These are phyloP conservation scores for Telmatochromis sp. DNA, from an alignment of 2,113 vertebrate genomes.

Conservation along the genomic window DNA sequence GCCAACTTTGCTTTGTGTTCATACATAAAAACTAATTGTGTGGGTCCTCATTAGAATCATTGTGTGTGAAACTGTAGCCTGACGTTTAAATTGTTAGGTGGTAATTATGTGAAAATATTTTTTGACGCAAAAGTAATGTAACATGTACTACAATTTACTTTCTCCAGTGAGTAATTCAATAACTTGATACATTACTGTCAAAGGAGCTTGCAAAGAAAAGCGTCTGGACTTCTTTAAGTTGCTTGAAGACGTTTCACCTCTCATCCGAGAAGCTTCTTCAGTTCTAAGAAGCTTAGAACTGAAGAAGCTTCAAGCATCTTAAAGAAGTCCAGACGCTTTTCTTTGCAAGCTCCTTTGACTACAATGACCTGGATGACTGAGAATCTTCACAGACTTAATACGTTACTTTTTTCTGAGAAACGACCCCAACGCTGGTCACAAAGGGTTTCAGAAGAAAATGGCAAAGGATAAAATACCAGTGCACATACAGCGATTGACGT, in stretches of 20 bases:
- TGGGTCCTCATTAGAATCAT: neutral
- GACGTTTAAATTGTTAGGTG: neutral
- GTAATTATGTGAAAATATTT: neutral
- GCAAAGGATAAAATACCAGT: neutral
- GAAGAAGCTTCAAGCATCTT: too few relatives aligned
- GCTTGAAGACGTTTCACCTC: too few relatives aligned
- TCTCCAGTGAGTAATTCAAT: neutral
- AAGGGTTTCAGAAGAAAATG: neutral
- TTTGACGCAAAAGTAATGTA: neutral
- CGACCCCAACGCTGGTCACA: accelerated
- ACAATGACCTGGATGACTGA: too few relatives aligned
- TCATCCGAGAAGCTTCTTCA: too few relatives aligned
- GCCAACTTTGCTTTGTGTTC: neutral
- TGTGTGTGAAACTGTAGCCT: accelerated
- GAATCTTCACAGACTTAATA: accelerated
- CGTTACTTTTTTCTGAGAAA: neutral
- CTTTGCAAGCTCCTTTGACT: too few relatives aligned
- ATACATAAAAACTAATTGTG: neutral
- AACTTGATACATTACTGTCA: accelerated
- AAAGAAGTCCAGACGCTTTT: too few relatives aligned
- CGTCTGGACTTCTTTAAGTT: too few relatives aligned
- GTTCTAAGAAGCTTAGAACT: too few relatives aligned
- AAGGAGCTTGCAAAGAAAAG: too few relatives aligned
- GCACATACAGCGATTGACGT: neutral
- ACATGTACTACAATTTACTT: neutral